Conservation (phyloP, 2,797 vertebrate species). For the Lepus oiostolus region DNA sequence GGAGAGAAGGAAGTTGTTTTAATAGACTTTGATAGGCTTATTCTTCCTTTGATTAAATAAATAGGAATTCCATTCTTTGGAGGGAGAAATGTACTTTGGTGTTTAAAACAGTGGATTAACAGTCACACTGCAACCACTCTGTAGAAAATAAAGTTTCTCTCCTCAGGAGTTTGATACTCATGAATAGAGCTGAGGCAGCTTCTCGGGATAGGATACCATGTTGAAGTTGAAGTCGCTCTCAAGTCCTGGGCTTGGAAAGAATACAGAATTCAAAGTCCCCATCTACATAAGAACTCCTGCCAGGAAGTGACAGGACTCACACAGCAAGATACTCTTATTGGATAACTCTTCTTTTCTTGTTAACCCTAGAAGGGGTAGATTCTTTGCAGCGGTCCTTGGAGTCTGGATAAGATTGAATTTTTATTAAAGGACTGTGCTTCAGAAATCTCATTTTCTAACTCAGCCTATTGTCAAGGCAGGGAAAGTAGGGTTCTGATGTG, state of each 20-base stretch:
- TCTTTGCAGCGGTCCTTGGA: conserved; percentile 45
- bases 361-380: conserved; percentile 52
- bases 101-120: conserved; percentile 34
- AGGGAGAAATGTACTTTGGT: conserved; percentile 14
- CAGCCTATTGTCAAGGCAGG: not conserved
- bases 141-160: conserved; percentile 56
- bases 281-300: conserved; percentile 41
- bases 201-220: not conserved
- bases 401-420: conserved; percentile 39
- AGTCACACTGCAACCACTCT: conserved; percentile 60
- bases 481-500: not conserved
- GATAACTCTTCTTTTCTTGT: conserved; percentile 71
- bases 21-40: conserved; percentile 26
- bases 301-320: conserved; percentile 41
- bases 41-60: conserved; percentile 65
- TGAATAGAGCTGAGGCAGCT: conserved; percentile 44
- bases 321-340: conserved; percentile 73
- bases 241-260: conserved; percentile 25
- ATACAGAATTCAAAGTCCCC: not conserved
- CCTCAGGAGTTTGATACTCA: conserved; percentile 27
- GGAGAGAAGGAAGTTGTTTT: conserved; percentile 6
- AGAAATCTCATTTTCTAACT: conserved; percentile 21
- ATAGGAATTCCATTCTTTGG: conserved; percentile 23
- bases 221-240: not conserved
- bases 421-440: conserved; percentile 55